Evolutionary conservation across 2,888 invertebrate genomes (phyloP), one percentile per base, ranked within the genome.

Genomic region (Tupiocoris notatus): DNA sequence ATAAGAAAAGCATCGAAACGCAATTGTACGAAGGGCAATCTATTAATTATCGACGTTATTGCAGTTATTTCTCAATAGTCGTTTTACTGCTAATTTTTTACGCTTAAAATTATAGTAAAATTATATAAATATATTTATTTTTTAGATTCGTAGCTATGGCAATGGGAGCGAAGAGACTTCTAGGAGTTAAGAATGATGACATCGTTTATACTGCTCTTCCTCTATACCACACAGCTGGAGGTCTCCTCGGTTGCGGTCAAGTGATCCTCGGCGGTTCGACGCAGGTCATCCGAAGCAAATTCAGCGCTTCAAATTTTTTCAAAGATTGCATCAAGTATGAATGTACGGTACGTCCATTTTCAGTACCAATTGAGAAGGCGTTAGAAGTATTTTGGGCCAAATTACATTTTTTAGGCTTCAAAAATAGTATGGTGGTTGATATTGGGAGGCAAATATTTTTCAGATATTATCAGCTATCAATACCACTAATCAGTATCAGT

Each of bases 281-380:
- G 0, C 83, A 85, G 25, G 85, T 85, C 6, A 82, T 86, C 17
- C 81, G 85, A 39, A 82, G 82, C 78, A 83, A 83, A 77, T 86
- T 86, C 79, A 85, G 85, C 63, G 85, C 85, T 1, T 84, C 85
- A 0, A 85, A 84, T 76, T 86, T 85, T 80, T 86, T 86, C 85
- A 80, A 82, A 1, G 86, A 86, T 77, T 86, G 86, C 76, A 81
- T 85, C 77, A 83, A 84, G 77, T 84, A 85, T 79, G 83, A 85
- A 77, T 86, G 86, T 82, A 86, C 86, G 63, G 86, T 86, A 82
- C 83, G n/a, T n/a, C n/a, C n/a, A n/a, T n/a, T n/a, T n/a, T n/a
- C n/a, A n/a, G n/a, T n/a, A n/a, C n/a, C n/a, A n/a, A n/a, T n/a
- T n/a, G n/a, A n/a, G n/a, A n/a, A n/a, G n/a, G n/a, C n/a, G n/a